Conservation (phyloP, 2,797 vertebrate species). For the Catharus ustulatus region DNA sequence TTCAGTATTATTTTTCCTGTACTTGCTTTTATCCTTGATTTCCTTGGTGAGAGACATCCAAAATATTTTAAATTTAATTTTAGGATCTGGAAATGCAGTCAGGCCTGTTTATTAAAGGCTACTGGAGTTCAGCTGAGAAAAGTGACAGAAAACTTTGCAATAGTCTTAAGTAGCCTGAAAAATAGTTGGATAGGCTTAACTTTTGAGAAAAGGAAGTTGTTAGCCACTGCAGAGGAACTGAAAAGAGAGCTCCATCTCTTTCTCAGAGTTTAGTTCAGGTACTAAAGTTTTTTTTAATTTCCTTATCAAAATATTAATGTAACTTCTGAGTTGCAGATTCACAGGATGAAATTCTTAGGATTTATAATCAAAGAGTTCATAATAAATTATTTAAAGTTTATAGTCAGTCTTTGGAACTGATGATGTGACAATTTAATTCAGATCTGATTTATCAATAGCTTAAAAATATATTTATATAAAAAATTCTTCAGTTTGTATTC, state of each 20-base stretch:
- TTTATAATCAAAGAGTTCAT: background rate
- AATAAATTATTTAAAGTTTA: background rate
- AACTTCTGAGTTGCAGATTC: background rate
- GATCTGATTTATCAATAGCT: background rate
- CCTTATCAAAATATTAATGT: background rate
- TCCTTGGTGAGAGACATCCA: background rate
- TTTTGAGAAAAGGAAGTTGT: background rate
- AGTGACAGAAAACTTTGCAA: background rate
- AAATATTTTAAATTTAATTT: background rate
- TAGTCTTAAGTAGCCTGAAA: background rate
- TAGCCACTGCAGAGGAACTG: background rate
- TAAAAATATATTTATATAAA: background rate
- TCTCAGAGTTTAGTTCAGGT: background rate
- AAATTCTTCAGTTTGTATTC: background rate
- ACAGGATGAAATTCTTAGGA: background rate
- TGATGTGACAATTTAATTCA: background rate
- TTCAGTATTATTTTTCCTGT: background rate
- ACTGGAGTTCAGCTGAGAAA: background rate
- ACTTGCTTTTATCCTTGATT: background rate
- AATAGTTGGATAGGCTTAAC: background rate
- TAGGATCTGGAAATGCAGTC: background rate
- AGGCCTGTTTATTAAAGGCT: background rate
- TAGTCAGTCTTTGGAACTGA: background rate
- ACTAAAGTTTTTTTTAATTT: background rate
- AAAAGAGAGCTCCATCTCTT: background rate